Percentiles rank a stretch among this genome's conserved stretches.
These are phyloP conservation scores for Augiades crinisus DNA, from an alignment of 2,888 invertebrate species.

Conservation along the genomic window DNA sequence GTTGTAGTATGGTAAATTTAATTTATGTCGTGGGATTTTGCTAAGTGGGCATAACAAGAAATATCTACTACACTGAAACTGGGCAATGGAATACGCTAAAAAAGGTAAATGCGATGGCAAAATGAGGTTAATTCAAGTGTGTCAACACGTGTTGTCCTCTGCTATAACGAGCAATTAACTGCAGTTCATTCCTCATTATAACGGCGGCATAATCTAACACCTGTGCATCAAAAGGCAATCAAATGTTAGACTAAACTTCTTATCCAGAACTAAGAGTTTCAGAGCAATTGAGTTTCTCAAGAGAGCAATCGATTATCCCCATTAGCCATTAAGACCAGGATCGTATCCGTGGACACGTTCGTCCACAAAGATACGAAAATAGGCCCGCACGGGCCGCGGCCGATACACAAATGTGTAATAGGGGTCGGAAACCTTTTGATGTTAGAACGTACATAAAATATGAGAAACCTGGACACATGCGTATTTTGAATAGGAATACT, in stretches of 20 bases:
- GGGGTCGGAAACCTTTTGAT: conserved; percentile 24
- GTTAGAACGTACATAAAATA: background rate
- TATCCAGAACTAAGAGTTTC: background rate
- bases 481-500: too few species aligned
- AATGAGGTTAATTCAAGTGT: too few species aligned
- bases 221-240: too few species aligned
- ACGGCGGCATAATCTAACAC: too few species aligned
- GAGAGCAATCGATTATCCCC: conserved; percentile 24
- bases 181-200: too few species aligned
- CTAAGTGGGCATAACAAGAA: background rate
- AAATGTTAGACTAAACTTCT: too few species aligned
- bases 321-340: conserved; percentile 22
- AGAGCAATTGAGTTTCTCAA: conserved; percentile 12
- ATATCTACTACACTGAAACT: background rate
- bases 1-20: background rate
- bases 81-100: too few species aligned
- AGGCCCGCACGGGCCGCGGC: conserved; percentile 31
- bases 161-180: too few species aligned
- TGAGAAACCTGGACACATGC: background rate
- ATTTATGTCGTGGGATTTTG: background rate
- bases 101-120: too few species aligned
- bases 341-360: conserved; percentile 23
- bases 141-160: too few species aligned
- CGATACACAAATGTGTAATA: conserved; percentile 23
- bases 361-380: conserved; percentile 33